Percentiles rank a stretch among this genome's conserved stretches.
These are phyloP conservation scores for Drosophila carrolli DNA, from an alignment of 1,140 invertebrate species.

Conservation along the genomic window DNA sequence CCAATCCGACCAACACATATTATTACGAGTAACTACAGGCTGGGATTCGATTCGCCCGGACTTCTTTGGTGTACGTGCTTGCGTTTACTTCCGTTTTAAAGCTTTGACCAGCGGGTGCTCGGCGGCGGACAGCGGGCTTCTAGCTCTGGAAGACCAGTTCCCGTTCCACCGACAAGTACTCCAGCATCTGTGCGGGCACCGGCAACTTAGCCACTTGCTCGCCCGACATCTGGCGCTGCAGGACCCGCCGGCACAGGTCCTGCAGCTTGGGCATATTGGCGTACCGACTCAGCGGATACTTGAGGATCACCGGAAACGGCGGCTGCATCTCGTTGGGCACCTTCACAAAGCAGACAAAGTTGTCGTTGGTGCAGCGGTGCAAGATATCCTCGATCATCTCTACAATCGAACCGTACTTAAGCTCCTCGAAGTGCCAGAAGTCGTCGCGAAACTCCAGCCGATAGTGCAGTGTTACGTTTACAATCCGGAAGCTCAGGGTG, in stretches of 20 bases:
- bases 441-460: constrained; percentile 77
- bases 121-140: background rate
- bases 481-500: constrained; percentile 90
- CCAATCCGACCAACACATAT: constrained; percentile 49
- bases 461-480: constrained; percentile 89
- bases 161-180: constrained; percentile 88
- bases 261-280: constrained; percentile 90
- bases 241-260: constrained; percentile 91
- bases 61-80: constrained; percentile 68
- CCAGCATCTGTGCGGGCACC: constrained; percentile 89
- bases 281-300: constrained; percentile 91
- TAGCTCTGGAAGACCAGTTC: constrained; percentile 85
- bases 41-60: constrained; percentile 22
- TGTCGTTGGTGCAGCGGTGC: constrained; percentile 88
- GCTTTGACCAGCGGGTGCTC: constrained; percentile 55
- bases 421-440: constrained; percentile 87
- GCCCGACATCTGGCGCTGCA: constrained; percentile 89
- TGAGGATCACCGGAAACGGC: constrained; percentile 90
- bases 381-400: constrained; percentile 90
- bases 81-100: constrained; percentile 59
- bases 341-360: constrained; percentile 90
- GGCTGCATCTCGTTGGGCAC: constrained; percentile 88
- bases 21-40: constrained; percentile 32
- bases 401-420: constrained; percentile 88
- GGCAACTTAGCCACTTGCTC: constrained; percentile 90